phyloP scores from a whole-genome alignment of 2,797 vertebrate genomes.

The Macropus fuliginosus region DNA sequence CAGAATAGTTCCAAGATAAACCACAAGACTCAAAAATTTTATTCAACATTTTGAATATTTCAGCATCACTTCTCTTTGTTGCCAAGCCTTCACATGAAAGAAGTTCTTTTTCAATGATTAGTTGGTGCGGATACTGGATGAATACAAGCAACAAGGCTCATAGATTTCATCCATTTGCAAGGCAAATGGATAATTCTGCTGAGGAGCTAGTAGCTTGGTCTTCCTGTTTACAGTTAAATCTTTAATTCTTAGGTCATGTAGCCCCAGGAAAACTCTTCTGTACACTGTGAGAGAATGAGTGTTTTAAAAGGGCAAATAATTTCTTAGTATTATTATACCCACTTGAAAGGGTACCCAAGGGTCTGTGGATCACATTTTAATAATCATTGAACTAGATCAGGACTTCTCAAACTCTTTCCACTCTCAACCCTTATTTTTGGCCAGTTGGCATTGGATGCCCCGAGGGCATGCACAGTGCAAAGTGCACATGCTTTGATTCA shows the following conservation, averaged over 20 bases:
- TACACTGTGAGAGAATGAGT: neutral
- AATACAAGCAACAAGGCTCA: neutral
- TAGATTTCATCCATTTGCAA: neutral
- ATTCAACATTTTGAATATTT: neutral
- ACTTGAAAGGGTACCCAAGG: neutral
- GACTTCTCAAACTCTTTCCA: too few species aligned
- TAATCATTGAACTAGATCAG: neutral
- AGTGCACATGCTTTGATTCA: too few species aligned
- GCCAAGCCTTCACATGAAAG: neutral
- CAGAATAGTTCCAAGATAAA: neutral
- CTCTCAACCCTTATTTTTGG: too few species aligned
- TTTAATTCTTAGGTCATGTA: neutral
- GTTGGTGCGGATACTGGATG: neutral
- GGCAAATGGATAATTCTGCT: neutral
- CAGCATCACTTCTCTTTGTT: neutral
- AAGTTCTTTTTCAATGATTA: neutral
- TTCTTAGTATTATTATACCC: neutral
- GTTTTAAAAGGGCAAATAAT: neutral
- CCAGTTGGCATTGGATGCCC: too few species aligned
- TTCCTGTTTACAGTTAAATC: neutral
- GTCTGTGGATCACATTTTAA: neutral
- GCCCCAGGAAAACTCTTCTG: neutral
- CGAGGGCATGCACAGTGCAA: too few species aligned
- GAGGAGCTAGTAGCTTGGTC: neutral
- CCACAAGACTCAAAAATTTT: neutral